Conservation (phyloP, 2,113 vertebrate genomes). For the Maccullochella peelii region DNA sequence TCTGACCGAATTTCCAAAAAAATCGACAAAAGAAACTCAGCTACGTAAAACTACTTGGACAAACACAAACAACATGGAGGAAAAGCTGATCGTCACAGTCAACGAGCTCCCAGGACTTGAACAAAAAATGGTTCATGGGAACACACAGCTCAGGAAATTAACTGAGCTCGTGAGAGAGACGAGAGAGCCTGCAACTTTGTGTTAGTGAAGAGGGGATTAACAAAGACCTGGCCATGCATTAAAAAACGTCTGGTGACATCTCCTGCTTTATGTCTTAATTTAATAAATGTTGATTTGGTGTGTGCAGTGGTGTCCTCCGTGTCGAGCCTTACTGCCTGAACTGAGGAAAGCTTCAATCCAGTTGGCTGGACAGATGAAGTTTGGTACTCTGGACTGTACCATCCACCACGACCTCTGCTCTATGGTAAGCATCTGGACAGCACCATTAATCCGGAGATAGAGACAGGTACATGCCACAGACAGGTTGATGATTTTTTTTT, state of each 20-base stretch:
- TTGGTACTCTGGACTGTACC: conserved; percentile 97
- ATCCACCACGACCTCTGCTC: conserved; percentile 93
- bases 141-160: not conserved
- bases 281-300: not conserved
- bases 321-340: conserved; percentile 94
- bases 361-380: conserved; percentile 92
- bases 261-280: no score
- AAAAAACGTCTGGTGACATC: not conserved
- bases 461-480: not conserved
- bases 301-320: conserved; percentile 96
- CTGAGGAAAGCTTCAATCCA: conserved; percentile 96
- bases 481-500: not conserved
- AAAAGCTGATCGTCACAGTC: no score
- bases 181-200: no score
- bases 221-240: not conserved
- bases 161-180: no score
- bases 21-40: not conserved
- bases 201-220: no score
- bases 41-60: no score
- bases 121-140: not conserved
- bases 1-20: not conserved
- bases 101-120: not conserved
- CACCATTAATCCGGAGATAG: not conserved
- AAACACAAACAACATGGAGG: no score
- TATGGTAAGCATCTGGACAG: conserved; percentile 82